These are phyloP conservation scores for Phymatocera aterrima DNA, from an alignment of 2,888 invertebrate genomes.

Conservation along the genomic window DNA sequence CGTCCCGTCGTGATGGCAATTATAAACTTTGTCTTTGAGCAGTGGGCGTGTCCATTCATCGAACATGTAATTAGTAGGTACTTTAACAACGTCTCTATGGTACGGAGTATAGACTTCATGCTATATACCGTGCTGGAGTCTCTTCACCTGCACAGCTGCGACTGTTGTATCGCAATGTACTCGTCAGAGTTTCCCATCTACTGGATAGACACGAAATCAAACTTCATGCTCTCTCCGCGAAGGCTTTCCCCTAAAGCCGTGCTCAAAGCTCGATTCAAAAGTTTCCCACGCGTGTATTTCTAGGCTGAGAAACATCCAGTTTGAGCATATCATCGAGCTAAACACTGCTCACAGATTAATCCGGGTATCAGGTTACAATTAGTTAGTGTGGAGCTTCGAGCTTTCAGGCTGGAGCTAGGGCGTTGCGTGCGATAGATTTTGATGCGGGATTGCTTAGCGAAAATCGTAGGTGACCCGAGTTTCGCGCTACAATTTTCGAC, in stretches of 20 bases:
- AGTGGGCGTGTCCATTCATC: slow-evolving; percentile 25
- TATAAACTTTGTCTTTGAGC: slow-evolving; percentile 35
- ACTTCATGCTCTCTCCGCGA: slow-evolving; percentile 5
- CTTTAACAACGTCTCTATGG: slow-evolving; percentile 2
- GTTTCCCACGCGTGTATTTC: neutral
- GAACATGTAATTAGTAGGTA: slow-evolving; percentile 35
- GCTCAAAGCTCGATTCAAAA: neutral
- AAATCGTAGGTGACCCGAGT: neutral
- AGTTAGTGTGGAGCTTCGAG: slow-evolving; percentile 13
- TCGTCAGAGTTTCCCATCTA: neutral
- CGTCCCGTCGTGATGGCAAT: slow-evolving; percentile 1
- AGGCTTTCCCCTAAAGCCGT: neutral
- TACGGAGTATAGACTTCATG: neutral
- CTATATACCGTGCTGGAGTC: neutral
- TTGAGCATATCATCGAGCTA: slow-evolving; percentile 3
- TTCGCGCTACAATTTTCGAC: neutral
- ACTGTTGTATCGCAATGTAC: neutral
- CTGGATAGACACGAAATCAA: neutral
- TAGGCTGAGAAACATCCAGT: neutral
- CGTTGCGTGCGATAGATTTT: slow-evolving; percentile 19
- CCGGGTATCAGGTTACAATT: neutral
- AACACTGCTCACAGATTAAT: neutral
- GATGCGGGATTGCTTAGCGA: slow-evolving; percentile 26
- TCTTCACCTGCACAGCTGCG: neutral
- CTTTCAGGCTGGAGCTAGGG: neutral